phyloP scores from a whole-genome alignment of 2,113 vertebrate genomes.

The Ammodytes dubius region DNA sequence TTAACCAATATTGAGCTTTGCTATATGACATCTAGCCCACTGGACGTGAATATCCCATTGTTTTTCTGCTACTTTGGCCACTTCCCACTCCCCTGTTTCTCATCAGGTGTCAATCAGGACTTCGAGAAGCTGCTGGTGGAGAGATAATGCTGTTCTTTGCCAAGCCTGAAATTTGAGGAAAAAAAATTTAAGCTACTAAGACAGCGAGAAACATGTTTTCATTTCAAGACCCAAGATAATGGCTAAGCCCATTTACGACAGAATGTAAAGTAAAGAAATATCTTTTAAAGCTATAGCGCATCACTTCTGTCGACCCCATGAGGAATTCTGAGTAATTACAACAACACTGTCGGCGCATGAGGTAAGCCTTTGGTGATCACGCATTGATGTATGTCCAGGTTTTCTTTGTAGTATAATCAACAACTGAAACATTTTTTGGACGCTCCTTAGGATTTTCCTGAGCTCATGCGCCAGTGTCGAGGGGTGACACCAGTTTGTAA shows the following conservation, averaged over 20 bases:
- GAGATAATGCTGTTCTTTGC: constrained; percentile 30
- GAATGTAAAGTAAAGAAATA: neutral
- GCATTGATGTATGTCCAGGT: too few species aligned
- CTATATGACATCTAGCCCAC: constrained; percentile 62
- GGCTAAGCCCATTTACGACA: neutral
- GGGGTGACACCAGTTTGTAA: too few species aligned
- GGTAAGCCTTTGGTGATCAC: too few species aligned
- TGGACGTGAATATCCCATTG: constrained; percentile 60
- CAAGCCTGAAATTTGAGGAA: neutral
- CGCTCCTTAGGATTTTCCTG: too few species aligned
- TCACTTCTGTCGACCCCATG: too few species aligned
- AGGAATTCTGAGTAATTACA: too few species aligned
- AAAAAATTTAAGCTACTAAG: neutral
- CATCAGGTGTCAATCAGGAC: constrained; percentile 25
- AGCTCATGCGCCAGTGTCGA: too few species aligned
- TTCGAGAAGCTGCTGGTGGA: constrained; percentile 13
- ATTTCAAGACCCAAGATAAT: neutral
- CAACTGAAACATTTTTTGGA: too few species aligned
- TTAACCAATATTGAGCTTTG: constrained; percentile 85
- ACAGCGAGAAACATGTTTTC: neutral
- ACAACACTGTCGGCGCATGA: too few species aligned
- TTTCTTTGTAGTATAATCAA: too few species aligned
- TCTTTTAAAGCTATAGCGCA: too few species aligned
- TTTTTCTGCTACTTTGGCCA: constrained; percentile 29
- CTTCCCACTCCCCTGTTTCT: neutral